Percentiles rank a stretch among this genome's conserved stretches.
These are phyloP conservation scores for Schlechtendalia chinensis DNA, from an alignment of 1,140 invertebrate species.

Conservation along the genomic window DNA sequence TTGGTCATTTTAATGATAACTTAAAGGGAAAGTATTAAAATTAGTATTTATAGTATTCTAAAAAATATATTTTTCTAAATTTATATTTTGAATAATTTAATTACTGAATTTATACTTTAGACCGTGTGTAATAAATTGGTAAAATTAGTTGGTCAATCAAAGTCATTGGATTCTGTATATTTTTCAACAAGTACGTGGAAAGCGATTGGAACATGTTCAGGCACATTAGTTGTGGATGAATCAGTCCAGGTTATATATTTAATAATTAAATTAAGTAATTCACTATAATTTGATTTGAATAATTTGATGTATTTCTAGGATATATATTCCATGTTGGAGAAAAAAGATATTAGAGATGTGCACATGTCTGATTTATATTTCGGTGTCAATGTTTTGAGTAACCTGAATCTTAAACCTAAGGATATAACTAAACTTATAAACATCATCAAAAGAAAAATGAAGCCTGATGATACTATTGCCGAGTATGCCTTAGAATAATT, in stretches of 20 bases:
- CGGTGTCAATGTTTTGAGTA: slow-evolving; percentile 6
- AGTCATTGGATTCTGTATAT: slow-evolving; percentile 60
- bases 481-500: not conserved
- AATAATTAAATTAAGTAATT: not conserved
- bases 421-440: slow-evolving; percentile 34
- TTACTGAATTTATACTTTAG: slow-evolving; percentile 56
- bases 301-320: slow-evolving; percentile 14
- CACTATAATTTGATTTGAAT: not conserved
- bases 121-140: slow-evolving; percentile 61
- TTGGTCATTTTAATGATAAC: too few relatives aligned
- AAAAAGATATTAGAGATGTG: slow-evolving; percentile 53
- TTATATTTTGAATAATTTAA: too few relatives aligned
- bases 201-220: slow-evolving; percentile 58
- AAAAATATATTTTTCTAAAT: too few relatives aligned
- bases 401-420: slow-evolving; percentile 41
- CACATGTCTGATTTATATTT: slow-evolving; percentile 50
- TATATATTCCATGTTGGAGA: slow-evolving; percentile 52
- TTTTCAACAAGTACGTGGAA: slow-evolving; percentile 60
- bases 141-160: slow-evolving; percentile 56
- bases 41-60: too few relatives aligned
- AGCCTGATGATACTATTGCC: slow-evolving; percentile 19
- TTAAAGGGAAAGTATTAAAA: too few relatives aligned
- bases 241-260: slow-evolving; percentile 55
- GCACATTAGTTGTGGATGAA: slow-evolving; percentile 53
- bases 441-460: slow-evolving; percentile 33